Evolutionary conservation across 2,797 vertebrate species (phyloP).

Genomic region (Siniperca undulata): DNA sequence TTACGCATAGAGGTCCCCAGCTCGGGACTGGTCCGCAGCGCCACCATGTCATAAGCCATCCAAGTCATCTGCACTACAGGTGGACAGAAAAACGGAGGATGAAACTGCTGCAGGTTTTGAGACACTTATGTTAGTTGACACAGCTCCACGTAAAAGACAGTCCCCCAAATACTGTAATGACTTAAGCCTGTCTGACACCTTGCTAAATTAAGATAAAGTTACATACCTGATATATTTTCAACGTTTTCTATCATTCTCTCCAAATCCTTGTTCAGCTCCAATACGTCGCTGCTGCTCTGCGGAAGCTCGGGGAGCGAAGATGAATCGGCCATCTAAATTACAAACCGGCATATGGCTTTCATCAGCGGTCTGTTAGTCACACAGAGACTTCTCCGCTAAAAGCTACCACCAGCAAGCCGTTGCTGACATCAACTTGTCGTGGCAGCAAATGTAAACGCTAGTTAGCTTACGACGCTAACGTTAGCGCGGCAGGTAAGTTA

Average conservation of each 20-base stretch:
- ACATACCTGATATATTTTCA: slow-evolving; percentile 79
- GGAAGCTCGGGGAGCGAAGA: slow-evolving; percentile 7
- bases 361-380: neutral
- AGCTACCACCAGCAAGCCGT: too few species aligned
- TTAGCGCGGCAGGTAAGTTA: neutral
- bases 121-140: neutral
- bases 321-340: slow-evolving; percentile 72
- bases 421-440: neutral
- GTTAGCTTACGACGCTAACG: neutral
- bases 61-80: slow-evolving; percentile 87
- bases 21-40: slow-evolving; percentile 85
- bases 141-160: neutral
- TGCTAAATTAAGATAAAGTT: accelerated
- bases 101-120: neutral
- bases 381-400: neutral
- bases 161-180: neutral
- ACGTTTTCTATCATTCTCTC: slow-evolving; percentile 79
- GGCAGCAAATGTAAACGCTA: neutral
- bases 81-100: slow-evolving; percentile 23
- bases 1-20: slow-evolving; percentile 76
- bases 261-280: slow-evolving; percentile 72
- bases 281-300: slow-evolving; percentile 14
- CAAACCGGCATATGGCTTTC: slow-evolving; percentile 27
- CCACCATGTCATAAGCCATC: slow-evolving; percentile 90
- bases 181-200: too few species aligned